Evolutionary conservation across 2,797 vertebrate species (phyloP).

Genomic region (Danio kyathit): DNA sequence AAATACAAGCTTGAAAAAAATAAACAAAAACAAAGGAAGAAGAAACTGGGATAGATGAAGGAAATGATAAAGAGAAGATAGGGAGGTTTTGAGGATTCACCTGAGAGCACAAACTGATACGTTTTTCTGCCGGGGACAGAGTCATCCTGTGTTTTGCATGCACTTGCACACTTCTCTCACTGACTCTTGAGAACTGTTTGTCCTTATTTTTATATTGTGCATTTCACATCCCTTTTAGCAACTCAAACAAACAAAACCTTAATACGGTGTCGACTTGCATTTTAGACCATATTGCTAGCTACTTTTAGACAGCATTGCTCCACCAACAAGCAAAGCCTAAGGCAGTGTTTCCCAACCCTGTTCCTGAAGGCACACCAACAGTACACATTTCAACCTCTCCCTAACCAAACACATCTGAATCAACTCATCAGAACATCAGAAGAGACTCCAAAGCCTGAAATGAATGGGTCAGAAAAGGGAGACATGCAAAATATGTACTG

Average conservation of each 20-base stretch:
- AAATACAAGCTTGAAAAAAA: slow-evolving; percentile 44
- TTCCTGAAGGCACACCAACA: too few species aligned
- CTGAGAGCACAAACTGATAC: slow-evolving; percentile 45
- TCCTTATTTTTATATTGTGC: neutral
- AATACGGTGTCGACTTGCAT: neutral
- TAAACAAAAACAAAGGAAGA: slow-evolving; percentile 40
- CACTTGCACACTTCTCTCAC: neutral
- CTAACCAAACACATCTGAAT: too few species aligned
- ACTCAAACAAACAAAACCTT: neutral
- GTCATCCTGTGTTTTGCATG: slow-evolving; percentile 19
- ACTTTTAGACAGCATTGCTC: neutral
- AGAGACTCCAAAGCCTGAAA: too few species aligned
- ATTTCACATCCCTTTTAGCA: neutral
- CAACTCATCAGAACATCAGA: too few species aligned
- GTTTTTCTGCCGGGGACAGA: slow-evolving; percentile 5
- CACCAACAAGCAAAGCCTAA: too few species aligned
- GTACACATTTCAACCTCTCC: too few species aligned
- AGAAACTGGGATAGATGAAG: slow-evolving; percentile 21
- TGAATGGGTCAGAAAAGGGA: too few species aligned
- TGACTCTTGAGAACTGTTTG: neutral
- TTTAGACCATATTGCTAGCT: neutral
- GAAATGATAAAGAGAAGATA: slow-evolving; percentile 30
- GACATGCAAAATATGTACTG: too few species aligned
- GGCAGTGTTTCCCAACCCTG: too few species aligned
- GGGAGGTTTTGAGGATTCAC: slow-evolving; percentile 32